These are phyloP conservation scores for Orestias chungarensis DNA, from an alignment of 2,797 vertebrate genomes.

Conservation along the genomic window DNA sequence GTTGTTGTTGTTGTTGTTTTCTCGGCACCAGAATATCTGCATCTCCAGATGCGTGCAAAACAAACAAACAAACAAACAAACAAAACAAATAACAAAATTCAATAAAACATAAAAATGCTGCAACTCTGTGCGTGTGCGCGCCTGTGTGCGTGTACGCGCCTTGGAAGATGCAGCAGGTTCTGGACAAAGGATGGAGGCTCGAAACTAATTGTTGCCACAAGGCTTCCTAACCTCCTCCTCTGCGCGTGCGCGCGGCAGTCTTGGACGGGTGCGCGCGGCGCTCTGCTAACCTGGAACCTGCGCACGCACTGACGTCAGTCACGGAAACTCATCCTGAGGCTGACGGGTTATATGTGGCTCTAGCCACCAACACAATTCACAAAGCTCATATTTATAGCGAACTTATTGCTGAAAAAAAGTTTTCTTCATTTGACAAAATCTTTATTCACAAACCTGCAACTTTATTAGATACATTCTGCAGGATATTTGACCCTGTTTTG, in stretches of 20 bases:
- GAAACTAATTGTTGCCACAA: conserved; percentile 69
- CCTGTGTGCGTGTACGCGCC: conserved; percentile 35
- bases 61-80: neutral
- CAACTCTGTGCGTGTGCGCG: conserved; percentile 54
- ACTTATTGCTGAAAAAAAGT: too few relatives aligned
- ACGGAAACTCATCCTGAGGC: conserved; percentile 47
- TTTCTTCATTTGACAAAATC: neutral
- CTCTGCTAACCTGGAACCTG: conserved; percentile 67
- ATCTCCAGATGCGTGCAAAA: conserved; percentile 35
- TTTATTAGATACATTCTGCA: neutral
- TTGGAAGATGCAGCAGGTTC: conserved; percentile 65
- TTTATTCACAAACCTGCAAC: neutral
- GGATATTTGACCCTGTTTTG: neutral
- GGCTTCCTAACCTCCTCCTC: conserved; percentile 62
- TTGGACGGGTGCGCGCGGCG: conserved; percentile 41
- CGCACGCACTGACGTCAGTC: conserved; percentile 68
- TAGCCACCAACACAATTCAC: too few relatives aligned
- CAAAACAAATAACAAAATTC: too few relatives aligned
- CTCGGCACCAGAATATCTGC: neutral
- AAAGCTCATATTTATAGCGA: too few relatives aligned
- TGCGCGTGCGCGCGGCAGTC: conserved; percentile 42
- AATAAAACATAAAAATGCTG: conserved; percentile 11
- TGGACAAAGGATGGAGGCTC: conserved; percentile 65
- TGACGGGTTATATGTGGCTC: conserved; percentile 4
- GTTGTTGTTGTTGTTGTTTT: too few relatives aligned